phyloP scores from a whole-genome alignment of 1,140 invertebrate species.

The Drosophila orena region DNA sequence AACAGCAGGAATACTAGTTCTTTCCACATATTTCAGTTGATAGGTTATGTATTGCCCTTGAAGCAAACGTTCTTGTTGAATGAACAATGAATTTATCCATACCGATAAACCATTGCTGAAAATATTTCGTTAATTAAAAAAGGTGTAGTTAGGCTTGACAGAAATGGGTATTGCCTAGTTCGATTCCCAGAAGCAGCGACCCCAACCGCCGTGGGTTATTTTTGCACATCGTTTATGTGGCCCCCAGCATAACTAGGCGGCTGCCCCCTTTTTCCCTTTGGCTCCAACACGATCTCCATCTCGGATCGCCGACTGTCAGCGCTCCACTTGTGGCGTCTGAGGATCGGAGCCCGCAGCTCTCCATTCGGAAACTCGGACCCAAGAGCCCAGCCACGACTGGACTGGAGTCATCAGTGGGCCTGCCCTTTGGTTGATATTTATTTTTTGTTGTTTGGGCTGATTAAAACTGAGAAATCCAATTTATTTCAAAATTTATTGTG shows the following conservation, averaged over 20 bases:
- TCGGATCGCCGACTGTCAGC: conserved; percentile 60
- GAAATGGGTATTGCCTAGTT: conserved; percentile 34
- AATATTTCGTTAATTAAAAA: not conserved
- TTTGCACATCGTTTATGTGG: conserved; percentile 67
- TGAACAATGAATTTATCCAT: too few species aligned
- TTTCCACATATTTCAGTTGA: not conserved
- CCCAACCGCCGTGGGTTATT: conserved; percentile 47
- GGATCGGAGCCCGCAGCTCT: conserved; percentile 5
- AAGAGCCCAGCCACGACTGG: not conserved
- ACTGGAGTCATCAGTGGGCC: conserved; percentile 50
- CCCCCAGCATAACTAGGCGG: conserved; percentile 64
- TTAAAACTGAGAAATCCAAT: conserved; percentile 83
- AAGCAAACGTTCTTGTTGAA: too few species aligned
- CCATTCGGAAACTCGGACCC: not conserved
- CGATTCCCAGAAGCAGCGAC: not conserved
- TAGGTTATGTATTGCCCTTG: too few species aligned
- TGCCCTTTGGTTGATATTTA: conserved; percentile 66
- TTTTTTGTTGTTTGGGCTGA: conserved; percentile 65
- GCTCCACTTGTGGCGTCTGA: conserved; percentile 66
- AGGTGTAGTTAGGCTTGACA: too few species aligned
- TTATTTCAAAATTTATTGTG: conserved; percentile 83
- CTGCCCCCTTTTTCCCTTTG: conserved; percentile 23
- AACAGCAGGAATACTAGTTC: too few species aligned
- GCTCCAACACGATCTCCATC: conserved; percentile 35
- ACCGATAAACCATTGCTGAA: not conserved